Evolutionary conservation across 2,113 vertebrate genomes (phyloP), one percentile per base, ranked within the genome.

Genomic region (Nymphicus hollandicus): DNA sequence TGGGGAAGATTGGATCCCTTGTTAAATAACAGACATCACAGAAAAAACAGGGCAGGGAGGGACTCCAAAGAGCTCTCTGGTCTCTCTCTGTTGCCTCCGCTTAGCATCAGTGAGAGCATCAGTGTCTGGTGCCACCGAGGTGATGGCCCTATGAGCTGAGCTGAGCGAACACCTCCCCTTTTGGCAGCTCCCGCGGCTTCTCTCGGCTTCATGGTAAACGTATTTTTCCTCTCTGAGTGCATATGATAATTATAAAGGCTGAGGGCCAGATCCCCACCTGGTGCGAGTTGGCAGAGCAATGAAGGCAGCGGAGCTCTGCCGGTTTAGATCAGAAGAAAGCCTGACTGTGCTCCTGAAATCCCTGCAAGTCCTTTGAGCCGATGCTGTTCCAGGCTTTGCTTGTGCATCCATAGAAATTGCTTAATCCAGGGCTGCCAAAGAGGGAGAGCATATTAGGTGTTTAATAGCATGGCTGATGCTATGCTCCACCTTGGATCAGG

Each of bases 181-280:
- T 76, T 71, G 65, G 91, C 86, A 91, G 72, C 74, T 69, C 3
- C 1, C 1, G 12, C 22, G 19, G 31, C 47, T 86, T 76, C 86
- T 84, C 65, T 74, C 69, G 68, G 73, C 61, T 89, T 81, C 3
- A 7, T 72, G 91, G 49, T 93, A 93, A 96, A 91, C 0, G 25
- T 25, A 53, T 84, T 93, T 94, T 94, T 89, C 69, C 86, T 80
- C 86, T 84, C 73, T 87, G 88, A 97, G 71, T 79, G 81, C 19
- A 0, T 91, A 44, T 81, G 86, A 49, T 46, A 91, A 96, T 93
- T 79, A 87, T 10, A 49, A 65, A 72, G 65, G 73, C 86, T 53
- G 73, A 87, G 69, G 78, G 86, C 88, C 92, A 96, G 86, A 81
- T 46, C 70, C 70, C 86, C 61, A 81, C 93, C 77, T 73, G 88